These are phyloP conservation scores for Yponomeuta evonymella DNA, from an alignment of 2,888 invertebrate genomes.

Conservation along the genomic window DNA sequence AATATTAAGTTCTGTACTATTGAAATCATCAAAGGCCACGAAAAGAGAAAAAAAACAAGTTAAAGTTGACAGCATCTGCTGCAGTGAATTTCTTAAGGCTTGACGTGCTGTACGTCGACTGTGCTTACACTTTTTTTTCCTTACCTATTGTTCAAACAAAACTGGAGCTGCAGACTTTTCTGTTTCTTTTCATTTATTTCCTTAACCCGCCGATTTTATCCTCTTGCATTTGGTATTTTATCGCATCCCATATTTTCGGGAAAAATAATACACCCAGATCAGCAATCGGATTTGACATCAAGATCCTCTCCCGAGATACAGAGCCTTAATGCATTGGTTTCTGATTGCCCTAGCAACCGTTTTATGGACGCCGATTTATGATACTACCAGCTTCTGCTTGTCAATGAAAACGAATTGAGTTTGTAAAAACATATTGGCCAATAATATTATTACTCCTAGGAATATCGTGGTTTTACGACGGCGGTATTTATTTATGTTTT, in stretches of 20 bases:
- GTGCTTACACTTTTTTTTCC: no score
- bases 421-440: conserved; percentile 1
- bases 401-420: conserved; percentile 2
- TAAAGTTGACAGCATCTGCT: no score
- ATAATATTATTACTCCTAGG: background rate
- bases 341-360: conserved; percentile 45
- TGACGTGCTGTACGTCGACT: no score
- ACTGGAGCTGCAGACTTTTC: background rate
- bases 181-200: background rate
- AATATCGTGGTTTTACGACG: background rate
- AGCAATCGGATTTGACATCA: conserved; percentile 46
- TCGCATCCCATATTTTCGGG: conserved; percentile 40
- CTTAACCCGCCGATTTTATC: conserved; percentile 44
- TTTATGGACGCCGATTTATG: conserved; percentile 18
- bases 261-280: conserved; percentile 45
- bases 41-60: no score
- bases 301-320: conserved; percentile 39
- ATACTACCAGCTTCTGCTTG: conserved; percentile 11
- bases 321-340: conserved; percentile 41
- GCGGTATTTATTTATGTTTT: background rate
- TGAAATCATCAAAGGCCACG: no score
- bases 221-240: conserved; percentile 62
- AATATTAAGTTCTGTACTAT: no score
- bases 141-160: no score
- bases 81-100: no score